These are phyloP conservation scores for Pavo muticus DNA, from an alignment of 2,113 vertebrate species.

Conservation along the genomic window DNA sequence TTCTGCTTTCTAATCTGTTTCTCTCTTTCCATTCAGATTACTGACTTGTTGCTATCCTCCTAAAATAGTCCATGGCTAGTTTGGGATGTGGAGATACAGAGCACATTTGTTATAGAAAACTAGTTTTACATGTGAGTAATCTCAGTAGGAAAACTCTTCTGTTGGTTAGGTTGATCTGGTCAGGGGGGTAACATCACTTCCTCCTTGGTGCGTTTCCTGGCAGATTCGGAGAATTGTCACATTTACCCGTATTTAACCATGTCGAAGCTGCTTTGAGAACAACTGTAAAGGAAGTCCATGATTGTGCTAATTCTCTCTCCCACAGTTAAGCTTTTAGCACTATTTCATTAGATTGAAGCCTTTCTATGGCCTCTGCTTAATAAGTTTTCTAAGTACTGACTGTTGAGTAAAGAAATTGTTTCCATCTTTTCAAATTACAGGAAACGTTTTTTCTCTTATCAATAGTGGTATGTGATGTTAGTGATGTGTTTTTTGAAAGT, in stretches of 20 bases:
- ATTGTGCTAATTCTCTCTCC: slow-evolving; percentile 60
- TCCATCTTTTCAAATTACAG: slow-evolving; percentile 80
- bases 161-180: neutral
- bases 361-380: slow-evolving; percentile 69
- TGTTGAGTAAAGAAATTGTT: slow-evolving; percentile 72
- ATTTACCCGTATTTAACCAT: slow-evolving; percentile 19
- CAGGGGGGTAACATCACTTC: slow-evolving; percentile 26
- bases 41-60: neutral
- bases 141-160: neutral
- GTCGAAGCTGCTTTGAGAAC: slow-evolving; percentile 43
- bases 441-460: slow-evolving; percentile 78
- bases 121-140: neutral
- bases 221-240: slow-evolving; percentile 60
- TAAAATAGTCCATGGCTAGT: neutral
- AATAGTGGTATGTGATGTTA: slow-evolving; percentile 67
- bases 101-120: neutral
- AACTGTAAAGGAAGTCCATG: slow-evolving; percentile 68
- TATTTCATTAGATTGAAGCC: slow-evolving; percentile 57
- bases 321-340: slow-evolving; percentile 37
- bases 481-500: slow-evolving; percentile 79
- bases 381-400: slow-evolving; percentile 65
- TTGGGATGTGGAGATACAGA: neutral
- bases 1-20: neutral
- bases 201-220: slow-evolving; percentile 50
- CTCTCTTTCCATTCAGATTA: neutral